A percentile compares a stretch with the other conserved stretches of the same genome.
Evolutionary conservation across 2,797 vertebrate genomes (phyloP).

Genomic region (Squalus acanthias): DNA sequence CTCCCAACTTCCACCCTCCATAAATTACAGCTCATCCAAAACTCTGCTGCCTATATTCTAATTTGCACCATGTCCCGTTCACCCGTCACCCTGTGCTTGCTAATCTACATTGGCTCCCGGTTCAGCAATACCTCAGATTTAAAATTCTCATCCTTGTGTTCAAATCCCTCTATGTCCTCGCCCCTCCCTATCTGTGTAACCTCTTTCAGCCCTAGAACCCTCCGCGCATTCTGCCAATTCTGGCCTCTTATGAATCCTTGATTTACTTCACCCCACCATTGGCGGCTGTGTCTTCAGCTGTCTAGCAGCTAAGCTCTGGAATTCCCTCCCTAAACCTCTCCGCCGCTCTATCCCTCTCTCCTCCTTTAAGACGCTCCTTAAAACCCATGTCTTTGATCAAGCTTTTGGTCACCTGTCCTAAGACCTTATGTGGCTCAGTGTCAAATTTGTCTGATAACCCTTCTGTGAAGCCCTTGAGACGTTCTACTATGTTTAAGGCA

Average conservation of each 20-base stretch:
- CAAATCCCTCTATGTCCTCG: neutral
- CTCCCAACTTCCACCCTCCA: neutral
- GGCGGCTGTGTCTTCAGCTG: neutral
- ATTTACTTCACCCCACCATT: neutral
- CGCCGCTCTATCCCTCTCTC: neutral
- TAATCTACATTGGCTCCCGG: neutral
- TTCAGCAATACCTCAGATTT: neutral
- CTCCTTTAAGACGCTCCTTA: neutral
- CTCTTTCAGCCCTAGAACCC: neutral
- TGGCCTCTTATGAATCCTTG: neutral
- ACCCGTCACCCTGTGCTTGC: neutral
- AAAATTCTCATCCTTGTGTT: neutral
- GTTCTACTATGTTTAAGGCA: neutral
- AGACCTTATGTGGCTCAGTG: neutral
- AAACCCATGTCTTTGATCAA: neutral
- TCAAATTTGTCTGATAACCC: neutral
- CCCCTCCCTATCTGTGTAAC: neutral
- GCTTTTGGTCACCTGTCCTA: neutral
- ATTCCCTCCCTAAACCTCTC: neutral
- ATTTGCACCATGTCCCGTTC: neutral
- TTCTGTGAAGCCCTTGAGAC: neutral
- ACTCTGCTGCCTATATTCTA: neutral
- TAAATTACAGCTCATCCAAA: neutral
- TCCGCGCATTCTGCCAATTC: neutral
- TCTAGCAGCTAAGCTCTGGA: neutral